Base-by-base conservation (phyloP, 2,888 invertebrate species). In the Endotricha flammealis region DNA sequence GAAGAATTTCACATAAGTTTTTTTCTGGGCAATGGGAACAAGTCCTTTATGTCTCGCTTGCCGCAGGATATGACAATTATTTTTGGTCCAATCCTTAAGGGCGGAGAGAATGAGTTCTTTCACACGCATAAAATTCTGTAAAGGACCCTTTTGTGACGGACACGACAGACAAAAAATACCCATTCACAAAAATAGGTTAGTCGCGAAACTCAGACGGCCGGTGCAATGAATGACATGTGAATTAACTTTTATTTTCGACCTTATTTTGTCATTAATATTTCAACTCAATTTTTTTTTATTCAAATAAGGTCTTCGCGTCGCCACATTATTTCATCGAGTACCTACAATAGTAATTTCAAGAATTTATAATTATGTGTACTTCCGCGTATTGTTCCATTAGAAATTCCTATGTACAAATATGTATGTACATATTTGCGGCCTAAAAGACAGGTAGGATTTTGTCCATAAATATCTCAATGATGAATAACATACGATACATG, bases 11-110 rank as follows among this genome's bases (percentile, higher is more conserved):
- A 12, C 23, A 24, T 14, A 11, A 4, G 4, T 8, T 14, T 14
- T 5, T 6, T 20, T 20, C 17, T 12, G 16, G 6, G 12, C n/a
- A 5, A 16, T 14, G 25, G 25, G 47, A 57, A 49, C 51, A 42
- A 46, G 45, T 54, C 52, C 57, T 61, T 61, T 62, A 61, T 61
- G 57, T 65, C 57, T 52, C 60, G 39, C 48, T 64, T 64, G 77
- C 85, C 83, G 79, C 87, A 87, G 87, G 87, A 87, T 85, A 86
- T 85, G 83, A 87, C 83, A 82, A 87, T 87, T 87, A 87, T 83
- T 79, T 80, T 73, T 77, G 77, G 72, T 70, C 62, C 72, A 74
- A 67, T 74, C 76, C 72, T 69, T 71, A 69, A 66, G 69, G 69
- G 67, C 64, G 66, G 64, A 73, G 66, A 75, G 77, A 82, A 79